Evolutionary conservation across 2,113 vertebrate genomes (phyloP), one percentile per base, ranked within the genome.

Genomic region (Erinaceus europaeus): DNA sequence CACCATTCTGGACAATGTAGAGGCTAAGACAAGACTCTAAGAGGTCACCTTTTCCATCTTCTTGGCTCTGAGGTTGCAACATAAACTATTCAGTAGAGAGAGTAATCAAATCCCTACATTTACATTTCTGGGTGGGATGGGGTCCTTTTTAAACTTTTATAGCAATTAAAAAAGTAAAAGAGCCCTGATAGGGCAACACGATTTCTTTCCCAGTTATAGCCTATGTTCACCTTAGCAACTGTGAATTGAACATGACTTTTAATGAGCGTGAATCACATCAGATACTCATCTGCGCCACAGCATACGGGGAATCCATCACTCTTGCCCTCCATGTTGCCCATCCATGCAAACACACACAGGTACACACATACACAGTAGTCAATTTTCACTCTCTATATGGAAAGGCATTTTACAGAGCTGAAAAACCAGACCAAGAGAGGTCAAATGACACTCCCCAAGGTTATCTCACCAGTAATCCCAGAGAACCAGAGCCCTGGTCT

Each of bases 1-100:
- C 81, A 79, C 71, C 67, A 72, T 89, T 85, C 65, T 85, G 72
- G 75, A 94, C 75, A 93, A 89, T 53, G 57, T 50, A 93, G 44
- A 36, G 42, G 34, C 80, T 81, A 46, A 90, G 57, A 61, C 46
- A 74, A 64, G 68, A 84, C 89, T 92, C 77, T 18, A 86, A 83
- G 85, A 89, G 89, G 91, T 95, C 82, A 85, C 9, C 52, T 72
- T 15, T 67, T 65, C 67, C 67, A 84, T 79, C 57, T 36, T 89
- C 52, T 53, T 73, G 44, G 38, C 42, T 89, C 67, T 36, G 67
- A 85, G 15, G 62, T 52, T 86, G 53, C 36, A 62, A 18, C 89
- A 36, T 53, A 73, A 91, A 25, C 25, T 69, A 69, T 65, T 90
- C 46, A 23, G 32, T 18, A 71, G 69, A 32, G 59, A 72, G 48